Conservation (phyloP, 2,113 vertebrate genomes). For the Ahaetulla prasina region DNA sequence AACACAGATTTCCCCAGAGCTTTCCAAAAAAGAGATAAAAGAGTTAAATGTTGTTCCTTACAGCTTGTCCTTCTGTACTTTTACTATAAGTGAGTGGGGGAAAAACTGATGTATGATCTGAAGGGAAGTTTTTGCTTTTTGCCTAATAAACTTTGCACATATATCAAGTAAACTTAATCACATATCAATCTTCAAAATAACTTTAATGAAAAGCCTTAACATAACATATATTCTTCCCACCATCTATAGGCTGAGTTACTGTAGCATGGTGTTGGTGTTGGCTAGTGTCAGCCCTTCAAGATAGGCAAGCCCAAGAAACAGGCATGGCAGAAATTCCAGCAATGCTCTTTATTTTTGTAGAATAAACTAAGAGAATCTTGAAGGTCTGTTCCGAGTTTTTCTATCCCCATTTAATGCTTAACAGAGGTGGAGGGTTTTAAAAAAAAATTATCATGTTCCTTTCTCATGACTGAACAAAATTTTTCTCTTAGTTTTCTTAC, state of each 20-base stretch:
- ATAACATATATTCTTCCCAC: no score
- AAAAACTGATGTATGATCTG: background rate
- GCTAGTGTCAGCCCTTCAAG: background rate
- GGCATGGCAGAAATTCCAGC: background rate
- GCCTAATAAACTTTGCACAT: background rate
- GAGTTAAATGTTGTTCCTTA: background rate
- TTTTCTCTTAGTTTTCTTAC: background rate
- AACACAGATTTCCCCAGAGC: background rate
- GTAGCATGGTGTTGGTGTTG: no score
- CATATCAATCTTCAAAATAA: background rate
- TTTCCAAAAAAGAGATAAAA: background rate
- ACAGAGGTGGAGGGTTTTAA: background rate
- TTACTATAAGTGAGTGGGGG: background rate
- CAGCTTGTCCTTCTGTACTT: background rate
- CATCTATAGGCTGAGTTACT: no score
- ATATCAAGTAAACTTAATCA: background rate
- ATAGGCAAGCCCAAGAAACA: background rate
- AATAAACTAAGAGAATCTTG: background rate
- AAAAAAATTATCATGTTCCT: background rate
- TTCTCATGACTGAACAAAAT: background rate
- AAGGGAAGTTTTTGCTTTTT: background rate
- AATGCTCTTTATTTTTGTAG: background rate
- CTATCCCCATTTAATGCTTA: background rate
- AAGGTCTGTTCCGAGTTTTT: background rate
- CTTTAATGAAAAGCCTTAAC: background rate